Evolutionary conservation across 2,797 vertebrate species (phyloP), one percentile per base, ranked within the genome.

Genomic region (Cirrhinus molitorella): DNA sequence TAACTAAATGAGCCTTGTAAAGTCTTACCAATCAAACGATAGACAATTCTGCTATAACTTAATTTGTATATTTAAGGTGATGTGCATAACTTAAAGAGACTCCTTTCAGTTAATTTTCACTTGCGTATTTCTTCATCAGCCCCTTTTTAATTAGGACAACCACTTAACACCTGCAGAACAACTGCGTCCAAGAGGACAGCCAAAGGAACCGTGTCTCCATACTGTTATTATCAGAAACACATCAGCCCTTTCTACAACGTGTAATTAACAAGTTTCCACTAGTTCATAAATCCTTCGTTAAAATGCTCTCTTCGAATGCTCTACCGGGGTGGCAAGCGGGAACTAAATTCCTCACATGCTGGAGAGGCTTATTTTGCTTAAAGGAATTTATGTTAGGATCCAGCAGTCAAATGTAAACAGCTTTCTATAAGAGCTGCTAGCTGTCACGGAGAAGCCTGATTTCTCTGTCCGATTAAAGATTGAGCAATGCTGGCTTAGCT

Each of bases 211-310:
- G 86, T 89, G 73, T 90, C 87, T 87, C 84, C 88, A 85, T 71
- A 70, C 82, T 83, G 84, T 90, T 90, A 92, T 91, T 90, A 91
- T 90, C 91, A 93, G 83, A 91, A 91, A 91, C 85, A 82, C 84
- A 89, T 91, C 89, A 91, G 51, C 89, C 86, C 81, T 16, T 71
- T 88, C 82, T 61, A 93, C 92, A 92, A 93, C 81, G 87, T 85
- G 87, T 85, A 94, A 94, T 93, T 94, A 94, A 91, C 92, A 92
- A 86, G 90, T 89, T 90, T 83, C 85, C 40, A 87, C 88, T 88
- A 92, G 89, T 86, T 88, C 88, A 89, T 94, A 94, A 94, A 94
- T 92, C 90, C 90, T 90, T 94, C 88, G 91, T 91, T 90, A 91
- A 91, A 90, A 93, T 90, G 90, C 92, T 91, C 68, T 85, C 86